Percentiles rank a stretch among this genome's conserved stretches.
phyloP scores from a whole-genome alignment of 2,888 invertebrate species.

The Frankliniella fusca region DNA sequence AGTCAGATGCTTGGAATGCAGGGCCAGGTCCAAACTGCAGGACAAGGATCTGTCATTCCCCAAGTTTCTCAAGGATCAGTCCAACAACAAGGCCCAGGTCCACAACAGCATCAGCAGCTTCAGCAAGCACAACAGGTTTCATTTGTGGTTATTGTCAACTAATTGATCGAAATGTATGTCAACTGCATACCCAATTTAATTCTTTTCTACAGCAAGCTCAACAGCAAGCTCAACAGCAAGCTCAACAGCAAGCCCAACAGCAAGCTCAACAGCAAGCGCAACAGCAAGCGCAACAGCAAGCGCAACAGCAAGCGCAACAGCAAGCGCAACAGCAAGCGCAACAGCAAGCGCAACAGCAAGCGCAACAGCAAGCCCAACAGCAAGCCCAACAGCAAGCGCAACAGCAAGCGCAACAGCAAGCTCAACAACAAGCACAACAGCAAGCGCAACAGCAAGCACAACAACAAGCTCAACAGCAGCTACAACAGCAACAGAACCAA shows the following conservation, averaged over 20 bases:
- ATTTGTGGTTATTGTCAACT: too few relatives aligned
- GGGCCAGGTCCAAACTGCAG: background rate
- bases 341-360: too few relatives aligned
- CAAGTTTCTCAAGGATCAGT: background rate
- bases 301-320: background rate
- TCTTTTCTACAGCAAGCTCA: background rate
- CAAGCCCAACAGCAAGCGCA: background rate
- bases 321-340: background rate
- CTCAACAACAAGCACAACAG: background rate
- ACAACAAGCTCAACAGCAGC: background rate
- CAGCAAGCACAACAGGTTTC: background rate
- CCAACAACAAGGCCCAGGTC: background rate
- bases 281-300: background rate
- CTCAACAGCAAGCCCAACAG: background rate
- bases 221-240: background rate
- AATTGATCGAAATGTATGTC: too few relatives aligned
- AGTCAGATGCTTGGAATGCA: background rate
- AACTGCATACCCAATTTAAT: too few relatives aligned
- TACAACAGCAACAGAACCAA: background rate
- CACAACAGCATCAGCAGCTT: conserved; percentile 4
- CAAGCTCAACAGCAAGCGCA: background rate
- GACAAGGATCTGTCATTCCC: background rate
- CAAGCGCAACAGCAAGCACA: background rate
- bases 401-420: background rate
- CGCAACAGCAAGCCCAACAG: background rate